These are phyloP conservation scores for Lithobates pipiens DNA, from an alignment of 2,797 vertebrate genomes.

Conservation along the genomic window DNA sequence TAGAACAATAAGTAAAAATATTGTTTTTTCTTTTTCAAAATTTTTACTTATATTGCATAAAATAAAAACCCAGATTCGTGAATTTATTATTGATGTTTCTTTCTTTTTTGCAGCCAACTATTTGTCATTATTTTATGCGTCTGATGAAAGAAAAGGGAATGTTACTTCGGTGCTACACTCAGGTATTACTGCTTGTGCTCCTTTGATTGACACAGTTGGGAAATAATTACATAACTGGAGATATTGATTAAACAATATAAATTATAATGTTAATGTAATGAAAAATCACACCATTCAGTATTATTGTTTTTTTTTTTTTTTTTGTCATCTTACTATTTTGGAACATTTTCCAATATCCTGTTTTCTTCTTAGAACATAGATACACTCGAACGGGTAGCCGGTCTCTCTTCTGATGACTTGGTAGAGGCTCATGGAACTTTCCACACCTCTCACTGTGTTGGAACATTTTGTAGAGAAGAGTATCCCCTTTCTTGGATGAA, in stretches of 20 bases:
- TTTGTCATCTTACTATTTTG: neutral
- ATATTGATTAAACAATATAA: too few species aligned
- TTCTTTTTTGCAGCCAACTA: slow-evolving; percentile 79
- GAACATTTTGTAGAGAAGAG: slow-evolving; percentile 78
- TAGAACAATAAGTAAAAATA: too few species aligned
- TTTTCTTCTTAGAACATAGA: slow-evolving; percentile 85
- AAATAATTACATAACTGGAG: neutral
- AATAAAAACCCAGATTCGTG: neutral
- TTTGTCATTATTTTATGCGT: slow-evolving; percentile 91
- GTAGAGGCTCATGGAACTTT: slow-evolving; percentile 93
- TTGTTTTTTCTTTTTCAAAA: too few species aligned
- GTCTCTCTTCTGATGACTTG: slow-evolving; percentile 82
- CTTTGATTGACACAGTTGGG: neutral
- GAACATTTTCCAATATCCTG: neutral
- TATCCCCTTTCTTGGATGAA: slow-evolving; percentile 91
- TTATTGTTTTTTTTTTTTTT: too few species aligned
- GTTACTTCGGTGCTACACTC: slow-evolving; percentile 88
- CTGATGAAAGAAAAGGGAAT: slow-evolving; percentile 88
- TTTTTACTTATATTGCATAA: too few species aligned
- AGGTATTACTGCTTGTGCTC: slow-evolving; percentile 72
- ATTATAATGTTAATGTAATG: too few species aligned
- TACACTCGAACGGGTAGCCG: slow-evolving; percentile 88
- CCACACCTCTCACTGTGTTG: slow-evolving; percentile 88
- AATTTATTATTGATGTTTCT: neutral
- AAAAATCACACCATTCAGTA: neutral